A percentile compares a stretch with the other conserved stretches of the same genome.
Evolutionary conservation across 2,113 vertebrate genomes (phyloP).

Genomic region (Neopipo cinnamomea): DNA sequence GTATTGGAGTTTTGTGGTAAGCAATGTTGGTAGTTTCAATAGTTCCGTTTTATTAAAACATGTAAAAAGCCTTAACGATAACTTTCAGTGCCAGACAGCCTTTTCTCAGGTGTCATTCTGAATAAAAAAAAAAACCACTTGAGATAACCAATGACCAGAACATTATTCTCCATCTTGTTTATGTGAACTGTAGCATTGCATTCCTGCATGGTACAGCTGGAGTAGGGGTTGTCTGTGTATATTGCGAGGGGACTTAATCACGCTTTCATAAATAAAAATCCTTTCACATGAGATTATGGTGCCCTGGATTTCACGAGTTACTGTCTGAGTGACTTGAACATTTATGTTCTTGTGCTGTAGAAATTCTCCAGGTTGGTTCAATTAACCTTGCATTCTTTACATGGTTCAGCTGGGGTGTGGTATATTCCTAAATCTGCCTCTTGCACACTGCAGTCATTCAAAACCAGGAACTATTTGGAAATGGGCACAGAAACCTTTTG

Average conservation of each 20-base stretch:
- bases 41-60: background rate
- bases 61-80: background rate
- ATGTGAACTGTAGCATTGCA: background rate
- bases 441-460: background rate
- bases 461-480: background rate
- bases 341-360: background rate
- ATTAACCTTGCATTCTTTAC: background rate
- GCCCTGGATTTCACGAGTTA: background rate
- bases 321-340: background rate
- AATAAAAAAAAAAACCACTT: background rate
- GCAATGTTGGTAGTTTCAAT: background rate
- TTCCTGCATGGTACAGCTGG: background rate
- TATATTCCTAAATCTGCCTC: background rate
- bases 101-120: conserved; percentile 4
- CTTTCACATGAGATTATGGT: background rate
- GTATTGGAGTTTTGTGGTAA: background rate
- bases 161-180: background rate
- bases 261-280: background rate
- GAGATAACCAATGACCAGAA: background rate
- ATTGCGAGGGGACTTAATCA: background rate
- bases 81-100: background rate
- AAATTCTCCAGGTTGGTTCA: background rate
- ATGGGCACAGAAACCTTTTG: background rate
- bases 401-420: background rate
- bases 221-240: background rate